Conservation (phyloP, 2,113 vertebrate genomes). For the Rostratula benghalensis region DNA sequence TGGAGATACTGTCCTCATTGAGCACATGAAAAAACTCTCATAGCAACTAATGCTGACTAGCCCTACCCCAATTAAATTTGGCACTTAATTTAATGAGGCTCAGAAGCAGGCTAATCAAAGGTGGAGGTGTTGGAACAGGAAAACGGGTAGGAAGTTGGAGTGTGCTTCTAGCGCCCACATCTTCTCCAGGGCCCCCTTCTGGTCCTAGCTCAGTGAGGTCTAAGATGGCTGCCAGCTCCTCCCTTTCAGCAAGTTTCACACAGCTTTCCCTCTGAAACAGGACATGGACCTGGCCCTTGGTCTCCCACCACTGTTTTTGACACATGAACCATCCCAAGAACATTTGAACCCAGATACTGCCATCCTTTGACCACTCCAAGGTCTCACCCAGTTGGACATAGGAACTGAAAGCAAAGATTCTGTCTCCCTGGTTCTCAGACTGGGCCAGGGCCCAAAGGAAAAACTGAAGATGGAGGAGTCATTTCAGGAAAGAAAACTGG, state of each 20-base stretch:
- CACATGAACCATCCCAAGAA: background rate
- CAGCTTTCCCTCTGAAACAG: background rate
- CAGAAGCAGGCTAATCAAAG: background rate
- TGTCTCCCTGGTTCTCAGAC: background rate
- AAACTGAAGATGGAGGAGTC: background rate
- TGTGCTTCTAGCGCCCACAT: background rate
- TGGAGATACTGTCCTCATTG: background rate
- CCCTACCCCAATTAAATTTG: background rate
- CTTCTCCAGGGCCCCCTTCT: background rate
- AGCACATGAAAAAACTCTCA: background rate
- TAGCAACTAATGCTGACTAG: background rate
- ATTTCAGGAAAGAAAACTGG: background rate
- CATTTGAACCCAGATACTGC: background rate
- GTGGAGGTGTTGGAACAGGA: background rate
- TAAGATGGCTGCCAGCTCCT: slow-evolving; percentile 14
- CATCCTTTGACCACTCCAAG: background rate
- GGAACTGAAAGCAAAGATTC: background rate
- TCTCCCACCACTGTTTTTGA: background rate
- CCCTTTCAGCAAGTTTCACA: background rate
- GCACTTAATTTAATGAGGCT: background rate
- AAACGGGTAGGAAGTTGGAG: accelerated
- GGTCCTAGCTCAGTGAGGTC: background rate
- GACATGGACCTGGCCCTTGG: background rate
- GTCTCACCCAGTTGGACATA: background rate
- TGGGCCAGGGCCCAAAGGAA: background rate